Conservation (phyloP, 2,113 vertebrate species). For the Numida meleagris region DNA sequence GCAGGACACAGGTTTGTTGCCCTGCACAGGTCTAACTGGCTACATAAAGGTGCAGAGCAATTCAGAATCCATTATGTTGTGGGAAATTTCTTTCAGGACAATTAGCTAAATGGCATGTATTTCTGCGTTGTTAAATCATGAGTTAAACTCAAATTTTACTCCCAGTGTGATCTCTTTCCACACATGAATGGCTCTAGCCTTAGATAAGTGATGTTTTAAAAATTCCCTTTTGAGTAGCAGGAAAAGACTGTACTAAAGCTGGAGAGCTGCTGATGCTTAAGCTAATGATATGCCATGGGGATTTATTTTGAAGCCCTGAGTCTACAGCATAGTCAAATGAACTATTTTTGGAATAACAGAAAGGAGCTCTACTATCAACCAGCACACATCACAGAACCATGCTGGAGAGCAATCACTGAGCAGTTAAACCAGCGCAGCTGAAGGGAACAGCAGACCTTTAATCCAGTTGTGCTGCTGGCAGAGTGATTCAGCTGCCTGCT, state of each 20-base stretch:
- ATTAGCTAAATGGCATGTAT: background rate
- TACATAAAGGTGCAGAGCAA: background rate
- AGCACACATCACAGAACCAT: background rate
- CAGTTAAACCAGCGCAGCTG: background rate
- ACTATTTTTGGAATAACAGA: background rate
- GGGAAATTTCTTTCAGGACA: background rate
- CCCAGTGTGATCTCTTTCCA: conserved; percentile 1
- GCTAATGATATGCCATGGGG: accelerated
- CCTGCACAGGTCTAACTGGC: background rate
- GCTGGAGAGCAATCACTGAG: background rate
- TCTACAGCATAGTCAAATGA: background rate
- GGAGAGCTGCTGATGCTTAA: background rate
- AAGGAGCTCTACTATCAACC: background rate
- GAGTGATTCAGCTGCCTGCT: background rate
- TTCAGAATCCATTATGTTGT: background rate
- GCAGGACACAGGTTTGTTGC: background rate
- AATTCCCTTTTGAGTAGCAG: background rate
- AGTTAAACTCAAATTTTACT: conserved; percentile 23
- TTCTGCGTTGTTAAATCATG: conserved; percentile 22
- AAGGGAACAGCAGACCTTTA: background rate
- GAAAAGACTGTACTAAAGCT: background rate
- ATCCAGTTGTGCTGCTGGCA: background rate
- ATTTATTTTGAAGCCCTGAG: background rate
- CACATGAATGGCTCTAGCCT: background rate
- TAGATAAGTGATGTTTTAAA: conserved; percentile 12